Evolutionary conservation across 1,140 invertebrate genomes (phyloP), one percentile per base, ranked within the genome.

Genomic region (Ostrea denselamellosa): DNA sequence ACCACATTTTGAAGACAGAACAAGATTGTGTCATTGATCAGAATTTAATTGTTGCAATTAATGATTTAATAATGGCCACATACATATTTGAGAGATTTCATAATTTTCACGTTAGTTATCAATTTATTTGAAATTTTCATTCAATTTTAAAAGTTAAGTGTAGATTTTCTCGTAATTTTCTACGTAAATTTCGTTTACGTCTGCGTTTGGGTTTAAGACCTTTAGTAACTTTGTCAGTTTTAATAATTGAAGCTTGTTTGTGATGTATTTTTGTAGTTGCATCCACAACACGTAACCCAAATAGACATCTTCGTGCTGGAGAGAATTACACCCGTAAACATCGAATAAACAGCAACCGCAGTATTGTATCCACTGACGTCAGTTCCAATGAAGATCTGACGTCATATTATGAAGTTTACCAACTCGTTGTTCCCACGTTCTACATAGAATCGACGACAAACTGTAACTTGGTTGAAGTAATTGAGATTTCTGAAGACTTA

Each of bases 381-480:
- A 77, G 68, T 17, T 77, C 68, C 14, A 77, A 77, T 25, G 68
- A 77, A 25, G 68, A 77, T 77, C 28, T 77, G 68, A 34, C 22
- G 68, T 77, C 68, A 77, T 77, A 77, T 17, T 77, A 77, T 10
- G 68, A 77, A 77, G 68, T 34, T 4, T 34, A 77, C 8, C 25
- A 28, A 34, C 22, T 77, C 9, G 14, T 77, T 34, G 68, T 77
- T 25, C 68, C 68, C 25, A 25, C 68, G 25, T 25, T 10, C n/a
- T 22, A 71, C 65, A 25, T 34, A 25, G 25, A 77, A 14, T 12
- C 28, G 7, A 77, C 25, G 28, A 77, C 68, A 28, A 28, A 25
- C 17, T 2, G 10, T 44, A 14, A 28, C 68, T 34, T 25, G 25
- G 14, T 28, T 10, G 22, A 77, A 34, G 25, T 9, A 17, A 25